phyloP scores from a whole-genome alignment of 1,140 invertebrate species.

The Cylas formicarius region DNA sequence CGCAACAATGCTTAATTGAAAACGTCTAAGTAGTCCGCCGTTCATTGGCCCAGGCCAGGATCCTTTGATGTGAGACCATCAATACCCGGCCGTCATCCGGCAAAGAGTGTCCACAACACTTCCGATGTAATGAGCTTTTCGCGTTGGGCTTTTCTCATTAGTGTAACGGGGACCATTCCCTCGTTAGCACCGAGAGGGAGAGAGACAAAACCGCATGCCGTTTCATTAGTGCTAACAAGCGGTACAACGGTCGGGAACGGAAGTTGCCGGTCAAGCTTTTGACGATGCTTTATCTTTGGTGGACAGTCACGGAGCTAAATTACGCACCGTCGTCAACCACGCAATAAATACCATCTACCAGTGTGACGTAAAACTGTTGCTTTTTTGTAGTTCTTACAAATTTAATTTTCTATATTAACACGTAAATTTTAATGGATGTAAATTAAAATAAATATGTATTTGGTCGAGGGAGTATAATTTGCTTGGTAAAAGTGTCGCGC shows the following conservation, averaged over 20 bases:
- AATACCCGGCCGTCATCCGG: slow-evolving; percentile 18
- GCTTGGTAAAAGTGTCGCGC: too few species aligned
- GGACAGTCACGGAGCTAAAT: too few species aligned
- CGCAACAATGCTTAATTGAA: not conserved
- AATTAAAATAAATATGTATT: too few species aligned
- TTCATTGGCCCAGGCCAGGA: not conserved
- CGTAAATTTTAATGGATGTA: too few species aligned
- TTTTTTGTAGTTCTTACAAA: slow-evolving; percentile 4
- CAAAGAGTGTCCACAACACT: slow-evolving; percentile 33
- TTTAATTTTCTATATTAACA: too few species aligned
- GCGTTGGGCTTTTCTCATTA: slow-evolving; percentile 36
- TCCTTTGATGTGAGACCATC: slow-evolving; percentile 26
- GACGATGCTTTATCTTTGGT: too few species aligned
- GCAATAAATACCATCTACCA: not conserved
- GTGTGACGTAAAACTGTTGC: not conserved
- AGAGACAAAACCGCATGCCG: slow-evolving; percentile 31
- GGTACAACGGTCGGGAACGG: too few species aligned
- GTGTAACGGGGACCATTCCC: slow-evolving; percentile 32
- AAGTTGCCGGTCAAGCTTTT: too few species aligned
- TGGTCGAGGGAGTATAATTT: too few species aligned
- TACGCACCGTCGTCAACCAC: not conserved
- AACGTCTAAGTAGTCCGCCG: not conserved
- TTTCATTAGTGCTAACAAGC: slow-evolving; percentile 36
- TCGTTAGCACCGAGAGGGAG: slow-evolving; percentile 30
- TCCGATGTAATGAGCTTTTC: slow-evolving; percentile 33